Base-by-base conservation (phyloP, 2,797 vertebrate genomes). In the Sciurus vulgaris region DNA sequence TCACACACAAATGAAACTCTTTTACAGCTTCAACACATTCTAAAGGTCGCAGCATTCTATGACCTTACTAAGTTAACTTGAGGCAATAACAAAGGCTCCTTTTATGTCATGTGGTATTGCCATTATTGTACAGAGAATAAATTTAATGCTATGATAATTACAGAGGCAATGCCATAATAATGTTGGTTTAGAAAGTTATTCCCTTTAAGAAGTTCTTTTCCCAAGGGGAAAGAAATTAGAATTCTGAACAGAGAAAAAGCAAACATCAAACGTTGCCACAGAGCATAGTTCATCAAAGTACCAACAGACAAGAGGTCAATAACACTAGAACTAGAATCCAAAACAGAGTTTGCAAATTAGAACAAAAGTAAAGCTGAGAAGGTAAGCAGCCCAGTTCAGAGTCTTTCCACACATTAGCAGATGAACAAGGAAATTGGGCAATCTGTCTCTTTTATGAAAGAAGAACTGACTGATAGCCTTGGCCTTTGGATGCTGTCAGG, bases 331-430 rank as follows among this genome's bases (percentile, higher is more conserved):
- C 47, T 28, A 24, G 77, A 86, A 81, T 87, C 13, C 61, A 67
- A 93, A 93, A 79, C 81, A 67, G 59, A 33, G 22, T n/a, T 86
- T 86, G 38, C 56, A 86, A 81, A 59, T 44, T 67, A 70, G 86
- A 82, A 69, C 70, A 38, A 83, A 97, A 89, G 88, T 81, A 92
- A 92, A 76, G 33, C 67, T 54, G 33, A 44, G 87, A 54, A 83
- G 41, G 20, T 38, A 44, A 93, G 47, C 47, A 35, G 15, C 33
- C 49, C 74, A 8, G 49, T 44, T 77, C 59, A 83, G 38, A 61
- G 44, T 70, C 73, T 61, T 83, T 69, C 67, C 49, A 85, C 35
- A 69, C 2, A 30, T 9, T 77, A 59, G 47, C 65, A 86, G 49
- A 49, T 74, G 73, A 89, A 61, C 20, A 33, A 44, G 51, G 33